A percentile compares a stretch with the other conserved stretches of the same genome.
These are phyloP conservation scores for Phrynocephalus vlangalii DNA, from an alignment of 2,797 vertebrate genomes.

Conservation along the genomic window DNA sequence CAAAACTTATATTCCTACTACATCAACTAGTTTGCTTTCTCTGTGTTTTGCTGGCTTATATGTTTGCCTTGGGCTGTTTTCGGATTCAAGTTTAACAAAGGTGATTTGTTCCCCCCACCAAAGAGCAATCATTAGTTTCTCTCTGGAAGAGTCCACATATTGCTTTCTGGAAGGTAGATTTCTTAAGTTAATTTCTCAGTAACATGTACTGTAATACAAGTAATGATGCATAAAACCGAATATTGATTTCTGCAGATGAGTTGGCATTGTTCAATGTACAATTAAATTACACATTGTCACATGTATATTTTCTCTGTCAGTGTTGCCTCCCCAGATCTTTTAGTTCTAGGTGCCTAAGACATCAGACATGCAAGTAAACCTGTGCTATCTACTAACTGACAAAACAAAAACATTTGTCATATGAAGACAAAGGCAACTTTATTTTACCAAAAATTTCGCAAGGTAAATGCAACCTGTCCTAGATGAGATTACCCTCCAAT, in stretches of 20 bases:
- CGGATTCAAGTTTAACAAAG: conserved; percentile 38
- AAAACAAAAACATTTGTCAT: too few relatives aligned
- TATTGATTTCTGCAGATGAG: not conserved
- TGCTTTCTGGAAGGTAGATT: conserved; percentile 21
- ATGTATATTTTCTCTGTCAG: too few relatives aligned
- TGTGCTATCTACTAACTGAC: too few relatives aligned
- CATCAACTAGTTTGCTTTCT: conserved; percentile 13
- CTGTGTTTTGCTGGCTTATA: conserved; percentile 5
- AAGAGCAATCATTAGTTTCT: not conserved
- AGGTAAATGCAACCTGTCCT: too few relatives aligned
- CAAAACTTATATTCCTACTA: conserved; percentile 14
- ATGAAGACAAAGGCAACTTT: too few relatives aligned
- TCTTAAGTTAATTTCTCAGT: conserved; percentile 12
- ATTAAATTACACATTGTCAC: too few relatives aligned
- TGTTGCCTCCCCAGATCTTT: too few relatives aligned
- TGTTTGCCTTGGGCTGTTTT: conserved; percentile 55
- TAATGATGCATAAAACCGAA: not conserved
- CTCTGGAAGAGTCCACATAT: not conserved
- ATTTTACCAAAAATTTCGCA: too few relatives aligned
- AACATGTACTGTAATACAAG: not conserved
- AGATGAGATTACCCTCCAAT: too few relatives aligned
- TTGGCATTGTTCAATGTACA: not conserved
- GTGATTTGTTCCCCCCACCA: conserved; percentile 16
- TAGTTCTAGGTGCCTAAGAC: too few relatives aligned
- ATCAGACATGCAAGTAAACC: too few relatives aligned